Base-by-base conservation (phyloP, 2,797 vertebrate species). In the Semotilus atromaculatus region DNA sequence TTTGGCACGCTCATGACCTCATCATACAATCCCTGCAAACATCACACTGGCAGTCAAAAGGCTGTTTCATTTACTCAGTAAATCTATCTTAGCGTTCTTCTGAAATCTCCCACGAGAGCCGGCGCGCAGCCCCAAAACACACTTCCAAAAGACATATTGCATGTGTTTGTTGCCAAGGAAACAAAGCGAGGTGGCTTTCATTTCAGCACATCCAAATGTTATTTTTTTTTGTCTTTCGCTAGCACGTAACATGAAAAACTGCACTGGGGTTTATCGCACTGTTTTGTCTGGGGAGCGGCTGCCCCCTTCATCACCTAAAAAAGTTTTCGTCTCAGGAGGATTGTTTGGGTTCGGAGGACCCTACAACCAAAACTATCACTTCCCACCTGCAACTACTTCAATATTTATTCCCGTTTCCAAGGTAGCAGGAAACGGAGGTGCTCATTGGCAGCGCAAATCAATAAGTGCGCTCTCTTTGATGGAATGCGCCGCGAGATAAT, bases 111-210 rank as follows among this genome's bases (percentile, higher is more conserved):
- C 77, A 36, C 62, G 86, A 78, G 82, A 81, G 80, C 14, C 58
- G 14, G 78, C 48, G 29, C 70, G 45, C 73, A 19, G 73, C 75
- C 77, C 78, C 87, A 74, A 76, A 89, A 76, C 80, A 64, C 88
- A 74, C 84, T 85, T 88, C 86, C 76, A 77, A 70, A 85, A 83
- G 82, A 86, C 71, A 53, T 80, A 86, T 87, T 68, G 83, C 85
- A 88, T 86, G 83, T 73, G 81, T 88, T 84, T 88, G 90, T 91
- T 90, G 88, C 87, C 89, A 90, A 62, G 89, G 90, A 91, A 92
- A 92, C 89, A 90, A 90, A 91, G 87, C 86, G 79, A 90, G 81
- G 86, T 87, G 80, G 75, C 85, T 85, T 78, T 87, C 85, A 79
- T 86, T 80, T 38, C 84, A 84, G 82, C 86, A 87, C 85, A 86